A percentile compares a stretch with the other conserved stretches of the same genome.
Conservation (phyloP, 64 coral and sea anemone genomes). For the Dendronephthya gigantea region DNA sequence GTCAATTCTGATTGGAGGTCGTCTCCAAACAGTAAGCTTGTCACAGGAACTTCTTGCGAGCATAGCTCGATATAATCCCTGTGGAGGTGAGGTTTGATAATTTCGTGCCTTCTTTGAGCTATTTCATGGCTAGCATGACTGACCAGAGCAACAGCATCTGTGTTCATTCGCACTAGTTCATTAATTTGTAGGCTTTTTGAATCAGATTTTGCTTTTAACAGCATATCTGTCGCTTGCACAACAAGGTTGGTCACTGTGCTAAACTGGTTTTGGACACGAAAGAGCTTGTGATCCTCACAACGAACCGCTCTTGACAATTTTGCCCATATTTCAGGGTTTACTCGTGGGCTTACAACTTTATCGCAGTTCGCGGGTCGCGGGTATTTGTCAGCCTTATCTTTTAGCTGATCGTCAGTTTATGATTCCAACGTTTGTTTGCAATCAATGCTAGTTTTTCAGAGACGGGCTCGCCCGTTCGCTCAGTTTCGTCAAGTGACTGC, state of each 20-base stretch:
- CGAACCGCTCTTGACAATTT: background rate
- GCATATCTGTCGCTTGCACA: background rate
- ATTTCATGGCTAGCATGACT: background rate
- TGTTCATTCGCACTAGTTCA: background rate
- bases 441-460: background rate
- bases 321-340: constrained; percentile 3
- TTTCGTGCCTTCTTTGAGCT: background rate
- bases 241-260: background rate
- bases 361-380: background rate
- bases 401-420: background rate
- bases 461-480: background rate
- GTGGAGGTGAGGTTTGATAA: background rate
- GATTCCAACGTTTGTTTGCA: background rate
- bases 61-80: background rate
- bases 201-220: background rate
- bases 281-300: background rate
- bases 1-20: background rate
- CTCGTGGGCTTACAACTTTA: background rate
- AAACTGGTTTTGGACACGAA: background rate
- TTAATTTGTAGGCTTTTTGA: background rate
- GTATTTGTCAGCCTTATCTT: background rate
- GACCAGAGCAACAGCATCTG: background rate
- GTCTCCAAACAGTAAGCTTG: background rate
- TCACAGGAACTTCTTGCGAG: background rate
- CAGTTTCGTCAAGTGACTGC: background rate